phyloP scores from a whole-genome alignment of 2,888 invertebrate species.

The Hoplodrina blanda region DNA sequence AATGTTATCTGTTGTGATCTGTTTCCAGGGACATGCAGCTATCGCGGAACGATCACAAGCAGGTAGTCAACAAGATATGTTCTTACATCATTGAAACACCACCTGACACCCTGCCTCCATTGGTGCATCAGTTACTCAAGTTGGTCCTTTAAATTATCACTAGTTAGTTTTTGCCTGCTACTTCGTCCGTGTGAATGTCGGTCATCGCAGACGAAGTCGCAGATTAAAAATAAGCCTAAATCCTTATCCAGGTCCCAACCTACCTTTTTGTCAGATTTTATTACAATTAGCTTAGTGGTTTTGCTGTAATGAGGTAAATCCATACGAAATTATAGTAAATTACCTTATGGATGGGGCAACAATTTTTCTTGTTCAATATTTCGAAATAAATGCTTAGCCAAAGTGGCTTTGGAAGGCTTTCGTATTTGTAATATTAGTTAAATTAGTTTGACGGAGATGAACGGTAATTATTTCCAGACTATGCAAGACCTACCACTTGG shows the following conservation, averaged over 20 bases:
- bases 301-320: too few relatives aligned
- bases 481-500: conserved; percentile 81
- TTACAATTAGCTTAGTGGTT: too few relatives aligned
- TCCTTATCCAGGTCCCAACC: too few relatives aligned
- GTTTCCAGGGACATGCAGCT: conserved; percentile 90
- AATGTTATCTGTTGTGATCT: neutral
- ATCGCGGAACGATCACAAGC: conserved; percentile 90
- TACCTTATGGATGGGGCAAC: too few relatives aligned
- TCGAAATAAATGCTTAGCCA: too few relatives aligned
- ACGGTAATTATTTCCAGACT: conserved; percentile 71
- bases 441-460: too few relatives aligned
- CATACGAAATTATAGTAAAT: too few relatives aligned
- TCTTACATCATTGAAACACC: conserved; percentile 90
- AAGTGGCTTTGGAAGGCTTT: too few relatives aligned
- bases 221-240: too few relatives aligned
- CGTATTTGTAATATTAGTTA: too few relatives aligned
- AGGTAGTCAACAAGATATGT: conserved; percentile 92
- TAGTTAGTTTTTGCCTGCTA: neutral
- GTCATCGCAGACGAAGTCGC: neutral
- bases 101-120: conserved; percentile 92
- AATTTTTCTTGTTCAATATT: too few relatives aligned
- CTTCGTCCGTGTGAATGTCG: neutral
- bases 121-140: conserved; percentile 92
- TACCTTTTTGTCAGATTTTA: too few relatives aligned
- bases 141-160: conserved; percentile 63